A percentile compares a stretch with the other conserved stretches of the same genome.
Evolutionary conservation across 2,113 vertebrate genomes (phyloP).

Genomic region (Mobula birostris): DNA sequence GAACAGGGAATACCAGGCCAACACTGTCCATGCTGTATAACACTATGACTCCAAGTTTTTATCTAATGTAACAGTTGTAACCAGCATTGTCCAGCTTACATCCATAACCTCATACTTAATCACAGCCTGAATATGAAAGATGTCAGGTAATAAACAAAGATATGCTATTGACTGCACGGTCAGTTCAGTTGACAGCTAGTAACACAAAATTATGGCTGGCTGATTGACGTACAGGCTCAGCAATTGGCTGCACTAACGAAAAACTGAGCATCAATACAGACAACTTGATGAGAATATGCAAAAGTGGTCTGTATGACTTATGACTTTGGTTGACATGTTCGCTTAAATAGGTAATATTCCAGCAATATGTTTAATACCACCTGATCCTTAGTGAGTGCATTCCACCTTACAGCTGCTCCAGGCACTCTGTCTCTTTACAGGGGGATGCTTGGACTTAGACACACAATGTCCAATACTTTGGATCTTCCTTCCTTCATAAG

Average conservation of each 20-base stretch:
- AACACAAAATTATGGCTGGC: neutral
- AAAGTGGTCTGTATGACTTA: conserved; percentile 9
- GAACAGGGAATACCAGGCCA: too few relatives aligned
- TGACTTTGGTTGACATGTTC: neutral
- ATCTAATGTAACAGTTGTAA: neutral
- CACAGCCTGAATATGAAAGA: conserved; percentile 29
- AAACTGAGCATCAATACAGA: neutral
- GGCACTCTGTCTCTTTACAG: neutral
- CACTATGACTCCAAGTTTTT: too few relatives aligned
- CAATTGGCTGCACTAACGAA: neutral
- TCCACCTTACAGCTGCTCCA: neutral
- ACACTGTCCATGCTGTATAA: too few relatives aligned
- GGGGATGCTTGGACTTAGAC: neutral
- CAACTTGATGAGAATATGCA: conserved; percentile 24
- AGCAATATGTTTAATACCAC: neutral
- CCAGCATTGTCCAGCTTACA: neutral
- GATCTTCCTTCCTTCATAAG: too few relatives aligned
- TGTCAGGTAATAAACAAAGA: conserved; percentile 8
- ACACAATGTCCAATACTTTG: neutral
- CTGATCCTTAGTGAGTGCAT: too few relatives aligned
- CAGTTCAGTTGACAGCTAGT: conserved; percentile 31
- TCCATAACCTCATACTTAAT: neutral
- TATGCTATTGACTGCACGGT: conserved; percentile 25
- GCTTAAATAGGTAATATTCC: conserved; percentile 3
- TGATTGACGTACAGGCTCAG: conserved; percentile 29